Evolutionary conservation across 2,797 vertebrate species (phyloP), one percentile per base, ranked within the genome.

Genomic region (Darevskia mixta): DNA sequence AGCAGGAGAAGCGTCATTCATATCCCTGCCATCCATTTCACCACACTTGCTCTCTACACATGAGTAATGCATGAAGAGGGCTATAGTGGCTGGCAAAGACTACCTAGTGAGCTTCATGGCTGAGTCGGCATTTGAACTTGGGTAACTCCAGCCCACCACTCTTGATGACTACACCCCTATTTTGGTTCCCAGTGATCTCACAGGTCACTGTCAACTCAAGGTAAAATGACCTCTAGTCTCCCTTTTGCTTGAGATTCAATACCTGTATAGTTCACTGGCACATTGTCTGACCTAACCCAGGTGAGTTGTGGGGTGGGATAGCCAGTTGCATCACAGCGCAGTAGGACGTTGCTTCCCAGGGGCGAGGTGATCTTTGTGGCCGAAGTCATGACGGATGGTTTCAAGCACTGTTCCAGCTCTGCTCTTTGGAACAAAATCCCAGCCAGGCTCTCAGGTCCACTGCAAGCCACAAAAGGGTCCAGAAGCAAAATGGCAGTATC

Each of bases 331-430:
- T 99, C 99, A 15, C 99, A 99, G 58, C 98, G 97, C n/a, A 99
- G 96, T 15, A 99, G 97, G 77, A 99, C 98, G 0, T 99, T 99
- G 90, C 98, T 99, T 73, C 98, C 98, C 86, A 98, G 89, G 0
- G 97, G 85, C 1, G 98, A 99, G 0, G 98, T 99, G 94, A 99
- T 98, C 95, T 98, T 98, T 10, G 98, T 99, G 7, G 99, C 99
- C 0, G 99, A 99, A 0, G 97, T 98, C 98, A 98, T 98, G 90
- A 99, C 98, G 0, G 98, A 97, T 0, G 99, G 99, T 92, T 99
- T 99, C 43, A 98, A 94, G 90, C 99, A 99, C 64, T 98, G 98
- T 82, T 99, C 98, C 85, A 99, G 93, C 93, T 99, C 98, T 43
- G 97, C 99, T 76, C 96, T 97, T 94, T 98, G 98, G 93, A 99